phyloP scores from a whole-genome alignment of 2,888 invertebrate genomes.

The Drosophila pseudotalamancana region DNA sequence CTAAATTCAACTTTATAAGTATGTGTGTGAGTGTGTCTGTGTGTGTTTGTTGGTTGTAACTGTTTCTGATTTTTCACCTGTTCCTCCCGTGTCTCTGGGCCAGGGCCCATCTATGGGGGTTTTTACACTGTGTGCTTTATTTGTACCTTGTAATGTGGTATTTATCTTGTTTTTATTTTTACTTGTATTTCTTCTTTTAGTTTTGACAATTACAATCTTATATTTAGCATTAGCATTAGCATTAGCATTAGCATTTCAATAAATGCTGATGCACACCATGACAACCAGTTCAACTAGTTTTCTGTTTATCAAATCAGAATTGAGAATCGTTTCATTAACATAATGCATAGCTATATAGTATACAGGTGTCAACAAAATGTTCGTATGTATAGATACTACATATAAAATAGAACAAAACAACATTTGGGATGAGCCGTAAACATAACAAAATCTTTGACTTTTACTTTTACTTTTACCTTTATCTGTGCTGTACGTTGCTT shows the following conservation, averaged over 20 bases:
- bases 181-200: neutral
- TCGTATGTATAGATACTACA: slow-evolving; percentile 21
- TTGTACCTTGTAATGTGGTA: slow-evolving; percentile 72
- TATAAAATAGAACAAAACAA: slow-evolving; percentile 46
- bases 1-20: slow-evolving; percentile 70
- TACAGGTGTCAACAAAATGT: slow-evolving; percentile 7
- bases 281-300: slow-evolving; percentile 74
- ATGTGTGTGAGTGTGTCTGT: slow-evolving; percentile 32
- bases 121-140: slow-evolving; percentile 42
- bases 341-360: slow-evolving; percentile 39
- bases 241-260: slow-evolving; percentile 30
- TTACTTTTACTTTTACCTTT: too few species aligned
- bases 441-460: slow-evolving; percentile 58
- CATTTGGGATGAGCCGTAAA: slow-evolving; percentile 45
- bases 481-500: slow-evolving; percentile 14
- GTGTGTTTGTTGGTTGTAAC: slow-evolving; percentile 7
- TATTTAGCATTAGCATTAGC: slow-evolving; percentile 32
- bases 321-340: slow-evolving; percentile 38
- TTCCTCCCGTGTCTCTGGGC: slow-evolving; percentile 46
- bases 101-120: slow-evolving; percentile 14
- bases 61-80: slow-evolving; percentile 61
- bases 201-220: slow-evolving; percentile 27
- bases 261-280: slow-evolving; percentile 20
- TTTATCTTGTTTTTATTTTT: slow-evolving; percentile 37
- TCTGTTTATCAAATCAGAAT: slow-evolving; percentile 37